Base-by-base conservation (phyloP, 2,113 vertebrate genomes). In the Mus pahari region DNA sequence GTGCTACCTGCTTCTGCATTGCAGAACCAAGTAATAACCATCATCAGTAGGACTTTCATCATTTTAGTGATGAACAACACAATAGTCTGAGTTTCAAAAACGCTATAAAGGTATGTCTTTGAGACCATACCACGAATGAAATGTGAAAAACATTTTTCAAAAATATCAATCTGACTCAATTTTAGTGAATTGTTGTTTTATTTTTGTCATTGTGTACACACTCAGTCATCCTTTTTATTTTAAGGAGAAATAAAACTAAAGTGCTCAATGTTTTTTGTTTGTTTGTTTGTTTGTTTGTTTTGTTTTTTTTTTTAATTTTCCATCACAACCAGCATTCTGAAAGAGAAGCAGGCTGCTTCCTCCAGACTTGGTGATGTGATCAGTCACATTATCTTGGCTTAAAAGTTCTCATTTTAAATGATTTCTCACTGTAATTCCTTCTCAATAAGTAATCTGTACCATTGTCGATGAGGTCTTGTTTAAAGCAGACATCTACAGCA, bases 221-320 rank as follows among this genome's bases (percentile, higher is more conserved):
- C 90, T 42, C 68, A 33, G 2, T 97, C 62, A 96, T 92, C 36
- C 24, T 75, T 91, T 97, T 95, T 78, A 91, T 90, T 93, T 89
- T 90, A 73, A 89, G 14, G 60, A 96, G 24, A 92, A 93, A 91
- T 83, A 62, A 91, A 94, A 84, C 8, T 13, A 89, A 96, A 95
- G 74, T 0, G 0, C 81, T 78, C 53, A 86, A 53, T 90, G 87
- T n/a, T n/a, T n/a, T n/a, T 60, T 58, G 4, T 58, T 58, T 58
- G 17, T 58, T 58, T 58, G 55, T 22, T 22, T 62, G 22, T 87
- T 74, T 94, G 33, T 68, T 33, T n/a, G n/a, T n/a, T n/a, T n/a
- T n/a, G n/a, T n/a, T n/a, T n/a, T n/a, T 71, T 90, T 91, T 11
- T 91, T 95, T 39, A 89, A 84, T 93, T 91, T 39, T 83, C 86